Base-by-base conservation (phyloP, 2,888 invertebrate species). In the Dolichomitus sp. region DNA sequence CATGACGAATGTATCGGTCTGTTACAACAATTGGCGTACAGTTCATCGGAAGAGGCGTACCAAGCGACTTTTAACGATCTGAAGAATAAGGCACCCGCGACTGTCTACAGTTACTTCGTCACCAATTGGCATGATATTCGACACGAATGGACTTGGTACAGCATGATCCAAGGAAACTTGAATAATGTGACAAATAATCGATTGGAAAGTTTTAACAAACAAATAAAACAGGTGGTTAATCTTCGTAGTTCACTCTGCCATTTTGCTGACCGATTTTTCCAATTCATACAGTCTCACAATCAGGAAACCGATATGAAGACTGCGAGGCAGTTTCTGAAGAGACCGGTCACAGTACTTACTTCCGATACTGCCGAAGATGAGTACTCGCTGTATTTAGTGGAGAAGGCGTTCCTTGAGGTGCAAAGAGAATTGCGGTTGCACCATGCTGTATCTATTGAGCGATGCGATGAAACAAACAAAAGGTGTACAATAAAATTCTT, bases 41-140 rank as follows among this genome's bases (percentile, higher is more conserved):
- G 61, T 48, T 6, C 17, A 27, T 50, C 40, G 37, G 63, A 69
- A n/a, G 12, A 50, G 11, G 30, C 27, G 12, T 70, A 78, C 70
- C 14, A 61, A n/a, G n/a, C 7, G n/a, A 33, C 23, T 14, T 77
- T 68, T 23, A 12, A 59, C 14, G n/a, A 48, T 9, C 57, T 77
- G 12, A 27, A 11, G 19, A 17, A 45, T 42, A 14, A n/a, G 3
- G 48, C 48, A n/a, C 69, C 69, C 12, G 17, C 14, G 9, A n/a
- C 59, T 14, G 57, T 76, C 14, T 1, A 72, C 4, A 50, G 59
- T 12, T 76, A 81, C 37, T 76, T 50, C 54, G 50, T 76, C 17
- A 57, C 42, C 19, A 70, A 76, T 42, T 81, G 76, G 76, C 76
- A 81, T 65, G 12, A 12, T 7, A 72, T 52, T 12, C 12, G n/a